Percentiles rank a stretch among this genome's conserved stretches.
Evolutionary conservation across 2,113 vertebrate genomes (phyloP).

Genomic region (Sigmodon hispidus): DNA sequence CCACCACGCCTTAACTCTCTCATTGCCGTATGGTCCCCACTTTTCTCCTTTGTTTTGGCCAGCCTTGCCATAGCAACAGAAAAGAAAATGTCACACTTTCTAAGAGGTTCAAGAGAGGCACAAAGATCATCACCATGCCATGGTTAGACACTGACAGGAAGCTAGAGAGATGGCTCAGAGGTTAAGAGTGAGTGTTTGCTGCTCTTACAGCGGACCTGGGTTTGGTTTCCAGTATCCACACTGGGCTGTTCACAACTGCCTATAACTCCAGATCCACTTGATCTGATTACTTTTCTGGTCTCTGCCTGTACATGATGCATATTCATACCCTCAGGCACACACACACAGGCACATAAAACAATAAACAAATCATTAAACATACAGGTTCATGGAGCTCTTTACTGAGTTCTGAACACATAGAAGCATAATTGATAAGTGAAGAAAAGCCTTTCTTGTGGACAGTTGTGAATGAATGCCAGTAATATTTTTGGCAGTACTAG

Average conservation of each 20-base stretch:
- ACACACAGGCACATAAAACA: too few relatives aligned
- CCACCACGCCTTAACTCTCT: neutral
- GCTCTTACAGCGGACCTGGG: neutral
- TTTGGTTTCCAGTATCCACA: neutral
- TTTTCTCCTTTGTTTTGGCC: neutral
- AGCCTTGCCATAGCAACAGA: neutral
- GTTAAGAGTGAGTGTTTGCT: neutral
- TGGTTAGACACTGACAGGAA: neutral
- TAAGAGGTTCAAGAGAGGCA: neutral
- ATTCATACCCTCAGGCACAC: neutral
- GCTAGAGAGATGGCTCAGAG: neutral
- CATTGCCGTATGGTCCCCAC: neutral
- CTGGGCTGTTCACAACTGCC: neutral
- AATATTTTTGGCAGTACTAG: neutral
- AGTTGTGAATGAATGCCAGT: neutral
- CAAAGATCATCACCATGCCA: neutral
- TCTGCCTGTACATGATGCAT: neutral
- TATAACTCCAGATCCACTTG: neutral
- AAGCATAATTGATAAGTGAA: neutral
- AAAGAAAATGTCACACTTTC: neutral
- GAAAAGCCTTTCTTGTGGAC: neutral
- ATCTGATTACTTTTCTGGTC: neutral
- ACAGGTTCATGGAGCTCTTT: neutral
- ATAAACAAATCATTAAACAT: neutral
- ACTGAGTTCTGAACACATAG: neutral